Percentiles rank a stretch among this genome's conserved stretches.
Evolutionary conservation across 2,888 invertebrate genomes (phyloP).

Genomic region (Marasmarcha lunaedactyla): DNA sequence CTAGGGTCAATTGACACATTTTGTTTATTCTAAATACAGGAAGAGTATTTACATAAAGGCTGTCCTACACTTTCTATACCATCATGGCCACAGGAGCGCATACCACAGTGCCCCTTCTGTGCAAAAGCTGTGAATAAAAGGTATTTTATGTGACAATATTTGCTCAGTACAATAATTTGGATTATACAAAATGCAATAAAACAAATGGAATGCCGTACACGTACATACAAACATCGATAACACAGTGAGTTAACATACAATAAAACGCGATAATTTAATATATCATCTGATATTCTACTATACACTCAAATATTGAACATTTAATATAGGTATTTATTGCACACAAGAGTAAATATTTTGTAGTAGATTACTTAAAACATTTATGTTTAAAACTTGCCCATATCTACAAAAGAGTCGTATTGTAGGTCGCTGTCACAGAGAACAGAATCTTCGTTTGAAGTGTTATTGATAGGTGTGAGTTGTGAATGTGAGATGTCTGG

Average conservation of each 20-base stretch:
- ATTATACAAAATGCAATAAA: conserved; percentile 44
- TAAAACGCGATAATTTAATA: background rate
- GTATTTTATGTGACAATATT: conserved; percentile 14
- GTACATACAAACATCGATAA: background rate
- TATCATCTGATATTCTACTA: background rate
- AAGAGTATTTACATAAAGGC: conserved; percentile 43
- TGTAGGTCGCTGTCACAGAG: conserved; percentile 51
- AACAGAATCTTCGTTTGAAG: conserved; percentile 30
- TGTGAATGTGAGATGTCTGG: conserved; percentile 22
- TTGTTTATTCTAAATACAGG: conserved; percentile 25
- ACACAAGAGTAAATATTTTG: conserved; percentile 6
- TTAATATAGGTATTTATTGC: conserved; percentile 15
- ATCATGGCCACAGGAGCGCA: conserved; percentile 61
- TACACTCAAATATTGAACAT: conserved; percentile 3
- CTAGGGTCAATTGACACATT: conserved; percentile 19
- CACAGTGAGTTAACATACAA: background rate
- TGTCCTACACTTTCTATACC: conserved; percentile 26
- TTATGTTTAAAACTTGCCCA: conserved; percentile 53
- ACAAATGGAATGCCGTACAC: conserved; percentile 13
- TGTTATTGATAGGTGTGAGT: conserved; percentile 21
- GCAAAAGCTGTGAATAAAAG: conserved; percentile 51
- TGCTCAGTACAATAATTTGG: conserved; percentile 22
- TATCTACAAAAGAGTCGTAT: conserved; percentile 65
- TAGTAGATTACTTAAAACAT: no score
- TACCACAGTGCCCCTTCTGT: conserved; percentile 55